Conservation (phyloP, 2,888 invertebrate genomes). For the Chrysotoxum bicinctum region DNA sequence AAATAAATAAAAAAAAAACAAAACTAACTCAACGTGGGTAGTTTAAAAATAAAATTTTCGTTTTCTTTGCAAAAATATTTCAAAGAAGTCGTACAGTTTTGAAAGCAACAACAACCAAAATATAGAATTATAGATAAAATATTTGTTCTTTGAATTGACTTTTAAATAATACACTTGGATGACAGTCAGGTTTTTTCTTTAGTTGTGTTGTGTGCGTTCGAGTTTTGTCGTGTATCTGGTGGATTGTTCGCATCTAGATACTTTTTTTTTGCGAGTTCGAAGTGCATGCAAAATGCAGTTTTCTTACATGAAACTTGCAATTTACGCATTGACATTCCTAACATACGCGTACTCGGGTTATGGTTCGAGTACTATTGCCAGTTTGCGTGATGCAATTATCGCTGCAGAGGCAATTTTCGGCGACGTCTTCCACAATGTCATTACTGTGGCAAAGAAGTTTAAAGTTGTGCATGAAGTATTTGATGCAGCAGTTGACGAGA, state of each 20-base stretch:
- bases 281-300: constrained; percentile 85
- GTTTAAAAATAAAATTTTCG: constrained; percentile 62
- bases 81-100: constrained; percentile 10
- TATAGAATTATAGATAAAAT: not conserved
- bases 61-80: constrained; percentile 20
- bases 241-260: not conserved
- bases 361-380: constrained; percentile 88
- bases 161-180: constrained; percentile 18
- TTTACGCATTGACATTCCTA: constrained; percentile 89
- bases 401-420: constrained; percentile 91
- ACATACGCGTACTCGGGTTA: constrained; percentile 92
- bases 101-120: not conserved
- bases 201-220: constrained; percentile 12
- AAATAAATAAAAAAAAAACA: constrained; percentile 18
- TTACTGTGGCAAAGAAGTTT: constrained; percentile 88
- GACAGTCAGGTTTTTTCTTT: constrained; percentile 38
- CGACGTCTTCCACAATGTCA: constrained; percentile 88
- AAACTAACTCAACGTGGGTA: constrained; percentile 53
- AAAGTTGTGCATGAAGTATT: constrained; percentile 90
- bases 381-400: constrained; percentile 90
- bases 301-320: constrained; percentile 88
- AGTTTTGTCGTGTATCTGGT: constrained; percentile 10
- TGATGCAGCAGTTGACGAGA: constrained; percentile 92
- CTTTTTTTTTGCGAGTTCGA: not conserved
- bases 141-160: not conserved